Evolutionary conservation across 2,888 invertebrate species (phyloP), one percentile per base, ranked within the genome.

Genomic region (Orchestes rusci): DNA sequence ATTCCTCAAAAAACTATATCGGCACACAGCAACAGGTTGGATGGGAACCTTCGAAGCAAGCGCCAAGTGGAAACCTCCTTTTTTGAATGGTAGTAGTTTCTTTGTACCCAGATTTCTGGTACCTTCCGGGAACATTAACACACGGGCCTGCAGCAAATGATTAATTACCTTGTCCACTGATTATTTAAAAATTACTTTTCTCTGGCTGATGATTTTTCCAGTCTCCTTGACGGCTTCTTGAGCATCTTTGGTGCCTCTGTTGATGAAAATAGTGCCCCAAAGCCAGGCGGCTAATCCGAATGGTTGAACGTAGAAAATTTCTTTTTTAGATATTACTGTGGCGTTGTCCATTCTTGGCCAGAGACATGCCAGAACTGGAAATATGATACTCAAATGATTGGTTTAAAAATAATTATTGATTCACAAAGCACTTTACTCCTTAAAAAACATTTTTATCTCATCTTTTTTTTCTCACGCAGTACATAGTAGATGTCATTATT

Each of bases 61-160:
- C 0, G 96, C 95, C 52, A 95, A 80, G 68, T 94, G 91, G 71
- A 97, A 96, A 3, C 92, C 93, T 5, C 95, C 95, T 66, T 95
- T 96, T 64, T 96, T 93, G 69, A 96, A 94, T 2, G 92, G 89
- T 56, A 93, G 69, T 59, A 96, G 69, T 17, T 77, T 76, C 19
- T 81, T 83, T 3, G 76, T 77, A 13, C 49, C 47, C n/a, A 77
- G 75, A 62, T 84, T 82, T 50, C 96, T 73, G 4, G 94, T 94
- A 12, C 95, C 95, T 70, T 96, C 95, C 1, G 95, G 94, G 66
- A 92, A 96, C 49, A 96, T 76, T 63, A 90, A 75, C 38, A 95
- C 71, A 66, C 84, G 83, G 10, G 83, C 77, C 82, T 83, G n/a
- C n/a, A n/a, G n/a, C n/a, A n/a, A n/a, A n/a, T n/a, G n/a, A n/a